A percentile compares a stretch with the other conserved stretches of the same genome.
These are phyloP conservation scores for Gallinago paraguaiae DNA, from an alignment of 2,113 vertebrate genomes.

Conservation along the genomic window DNA sequence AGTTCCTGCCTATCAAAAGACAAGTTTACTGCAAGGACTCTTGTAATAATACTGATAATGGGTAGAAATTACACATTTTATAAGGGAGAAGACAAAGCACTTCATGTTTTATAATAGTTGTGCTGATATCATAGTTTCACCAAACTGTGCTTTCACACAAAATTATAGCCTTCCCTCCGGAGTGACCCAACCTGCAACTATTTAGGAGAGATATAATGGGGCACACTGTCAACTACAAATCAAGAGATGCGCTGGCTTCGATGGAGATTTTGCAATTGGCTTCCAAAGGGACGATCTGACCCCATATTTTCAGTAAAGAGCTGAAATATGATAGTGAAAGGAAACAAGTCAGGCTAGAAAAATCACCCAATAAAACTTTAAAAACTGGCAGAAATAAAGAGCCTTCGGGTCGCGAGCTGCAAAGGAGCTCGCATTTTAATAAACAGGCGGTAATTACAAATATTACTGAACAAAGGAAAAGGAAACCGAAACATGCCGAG, in stretches of 20 bases:
- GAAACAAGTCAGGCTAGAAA: neutral
- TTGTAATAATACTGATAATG: slow-evolving; percentile 56
- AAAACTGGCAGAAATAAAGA: neutral
- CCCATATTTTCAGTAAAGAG: neutral
- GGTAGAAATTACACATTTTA: slow-evolving; percentile 63
- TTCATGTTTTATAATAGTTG: slow-evolving; percentile 47
- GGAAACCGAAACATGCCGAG: neutral
- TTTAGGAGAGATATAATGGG: slow-evolving; percentile 25
- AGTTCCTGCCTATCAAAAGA: slow-evolving; percentile 52
- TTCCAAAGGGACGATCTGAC: neutral
- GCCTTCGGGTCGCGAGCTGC: neutral
- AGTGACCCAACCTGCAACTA: slow-evolving; percentile 55
- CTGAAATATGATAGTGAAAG: neutral
- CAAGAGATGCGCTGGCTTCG: neutral
- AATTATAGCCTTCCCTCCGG: slow-evolving; percentile 47
- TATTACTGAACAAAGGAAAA: slow-evolving; percentile 55
- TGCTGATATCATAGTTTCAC: slow-evolving; percentile 57
- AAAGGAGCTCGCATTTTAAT: neutral
- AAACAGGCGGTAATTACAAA: slow-evolving; percentile 11
- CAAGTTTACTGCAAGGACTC: slow-evolving; percentile 46
- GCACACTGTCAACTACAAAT: slow-evolving; percentile 16
- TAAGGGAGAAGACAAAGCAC: slow-evolving; percentile 47
- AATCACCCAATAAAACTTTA: neutral
- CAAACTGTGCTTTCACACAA: slow-evolving; percentile 52
- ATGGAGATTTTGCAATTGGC: neutral